Percentiles rank a stretch among this genome's conserved stretches.
Conservation (phyloP, 2,888 invertebrate genomes). For the Drosophila tanythrix region DNA sequence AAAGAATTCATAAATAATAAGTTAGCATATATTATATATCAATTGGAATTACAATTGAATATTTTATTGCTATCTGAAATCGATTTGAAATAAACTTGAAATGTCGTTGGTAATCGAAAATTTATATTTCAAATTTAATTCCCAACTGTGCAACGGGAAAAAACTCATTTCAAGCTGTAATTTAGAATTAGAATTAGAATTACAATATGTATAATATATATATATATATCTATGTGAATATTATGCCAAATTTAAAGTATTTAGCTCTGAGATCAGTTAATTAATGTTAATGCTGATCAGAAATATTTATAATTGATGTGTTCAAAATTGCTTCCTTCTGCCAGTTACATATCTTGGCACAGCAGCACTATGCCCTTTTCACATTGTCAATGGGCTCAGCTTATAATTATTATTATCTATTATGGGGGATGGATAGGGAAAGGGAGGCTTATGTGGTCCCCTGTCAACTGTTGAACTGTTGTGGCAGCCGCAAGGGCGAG, state of each 20-base stretch:
- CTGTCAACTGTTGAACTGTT: conserved; percentile 24
- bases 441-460: neutral
- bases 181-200: no score
- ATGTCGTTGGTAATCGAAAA: no score
- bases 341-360: neutral
- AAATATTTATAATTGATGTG: neutral
- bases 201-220: no score
- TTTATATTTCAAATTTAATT: no score
- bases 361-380: neutral
- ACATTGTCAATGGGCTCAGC: neutral
- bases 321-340: neutral
- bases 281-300: neutral
- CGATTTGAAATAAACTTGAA: neutral
- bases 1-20: neutral
- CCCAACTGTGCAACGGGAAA: no score
- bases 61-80: neutral
- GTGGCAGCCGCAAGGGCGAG: neutral
- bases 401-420: conserved; percentile 31
- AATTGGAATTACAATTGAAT: no score
- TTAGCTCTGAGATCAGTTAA: neutral
- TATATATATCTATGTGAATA: no score
- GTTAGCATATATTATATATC: neutral
- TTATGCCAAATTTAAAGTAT: neutral
- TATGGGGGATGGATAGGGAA: neutral
- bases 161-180: no score